Base-by-base conservation (phyloP, 92 coral and sea anemone genomes). In the Siderastrea siderea region DNA sequence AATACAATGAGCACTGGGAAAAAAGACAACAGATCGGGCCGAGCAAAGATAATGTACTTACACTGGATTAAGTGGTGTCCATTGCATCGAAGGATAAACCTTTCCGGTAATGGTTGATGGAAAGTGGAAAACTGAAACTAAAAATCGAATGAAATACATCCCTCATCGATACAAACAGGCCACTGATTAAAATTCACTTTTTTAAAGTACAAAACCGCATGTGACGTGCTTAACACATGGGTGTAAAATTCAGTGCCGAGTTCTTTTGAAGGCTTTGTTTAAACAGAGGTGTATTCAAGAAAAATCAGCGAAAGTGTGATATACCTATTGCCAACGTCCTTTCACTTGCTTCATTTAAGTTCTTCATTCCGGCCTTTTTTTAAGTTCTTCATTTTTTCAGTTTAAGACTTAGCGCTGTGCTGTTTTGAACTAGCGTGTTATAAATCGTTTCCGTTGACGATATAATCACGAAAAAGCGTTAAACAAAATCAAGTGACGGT, bases 51-150 rank as follows among this genome's bases (percentile, higher is more conserved):
- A 52, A 55, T 65, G 11, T 53, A 93, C 96, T 93, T 78, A 93
- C 96, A 86, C 78, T 16, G 90, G 87, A 70, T 90, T 93, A 44
- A 81, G 62, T 52, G 89, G 86, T n/a, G 93, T 81, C 96, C 96
- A 90, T 19, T 90, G 91, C 14, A 93, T 63, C 50, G 93, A 88
- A 12, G 93, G 96, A 49, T 89, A 83, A 68, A 89, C 61, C 2
- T 47, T 50, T 4, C 5, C 38, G 3, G 65, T 54, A 54, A 15
- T 14, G 51, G 80, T 13, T 16, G 58, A 54, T 58, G 5, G 1
- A 1, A 57, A 57, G 3, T 75, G 50, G 12, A 75, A 10, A 5
- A 54, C 65, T 5, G 54, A 38, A 11, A 75, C 2, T 57, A 75
- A 38, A 43, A 75, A 5, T 2, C 80, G 26, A 75, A 57, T 6